Evolutionary conservation across 2,113 vertebrate species (phyloP), one percentile per base, ranked within the genome.

Genomic region (Periophthalmus modestus): DNA sequence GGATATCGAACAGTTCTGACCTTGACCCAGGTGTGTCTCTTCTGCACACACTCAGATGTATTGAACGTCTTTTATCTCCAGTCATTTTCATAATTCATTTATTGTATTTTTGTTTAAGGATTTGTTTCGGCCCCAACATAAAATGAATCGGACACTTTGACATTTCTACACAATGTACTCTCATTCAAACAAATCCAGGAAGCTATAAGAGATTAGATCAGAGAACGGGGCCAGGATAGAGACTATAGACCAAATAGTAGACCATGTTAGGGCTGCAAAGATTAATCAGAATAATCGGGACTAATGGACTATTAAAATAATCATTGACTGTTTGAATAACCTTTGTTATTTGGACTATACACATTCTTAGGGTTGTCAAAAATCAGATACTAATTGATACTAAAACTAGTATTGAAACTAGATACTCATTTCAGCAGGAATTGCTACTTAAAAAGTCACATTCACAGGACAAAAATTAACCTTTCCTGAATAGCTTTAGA

Each of bases 1-100:
- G 61, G 61, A 63, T 63, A 63, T 63, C 7, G 61, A 63, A 16
- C 34, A 19, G 34, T 34, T 19, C 62, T n/a, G 62, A 65, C 62
- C 62, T 39, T 39, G 62, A 65, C 62, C 62, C 62, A 65, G 62
- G 16, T 63, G 61, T 19, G 61, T 63, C 33, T 39, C 61, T 63
- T 18, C 33, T 36, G 61, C 61, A 18, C 28, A 2, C 34, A 7
- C 61, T 63, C 61, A 34, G 4, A 19, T 28, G 57, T 59, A 59
- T 59, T 15, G 57, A 59, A 28, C 57, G 16, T 14, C 57, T 59
- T 43, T 28, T 28, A 59, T 28, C n/a, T 59, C 57, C 24, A 13
- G 13, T 59, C 23, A 23, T 28, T 59, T 59, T 28, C 57, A 59
- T 59, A 28, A 59, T 59, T 58, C 57, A 59, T 59, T 59, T 59